phyloP scores from a whole-genome alignment of 2,888 invertebrate species.

The Exocentrus adspersus region DNA sequence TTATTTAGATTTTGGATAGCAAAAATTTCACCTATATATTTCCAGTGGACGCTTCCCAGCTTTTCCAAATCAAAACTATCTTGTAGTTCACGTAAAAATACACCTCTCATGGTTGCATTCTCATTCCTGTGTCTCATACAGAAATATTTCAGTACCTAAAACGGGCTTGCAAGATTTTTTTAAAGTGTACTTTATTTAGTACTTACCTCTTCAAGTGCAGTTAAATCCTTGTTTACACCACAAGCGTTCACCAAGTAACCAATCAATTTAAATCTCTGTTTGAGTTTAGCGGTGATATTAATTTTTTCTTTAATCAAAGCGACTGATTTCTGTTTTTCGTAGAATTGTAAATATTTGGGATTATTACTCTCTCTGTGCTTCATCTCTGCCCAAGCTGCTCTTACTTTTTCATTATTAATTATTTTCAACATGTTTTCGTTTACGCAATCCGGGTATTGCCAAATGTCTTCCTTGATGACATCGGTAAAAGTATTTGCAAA shows the following conservation, averaged over 20 bases:
- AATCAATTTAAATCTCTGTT: background rate
- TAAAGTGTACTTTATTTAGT: background rate
- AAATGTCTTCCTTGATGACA: slow-evolving; percentile 8
- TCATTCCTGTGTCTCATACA: slow-evolving; percentile 12
- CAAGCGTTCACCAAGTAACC: background rate
- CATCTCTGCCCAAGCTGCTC: background rate
- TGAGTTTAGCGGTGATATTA: background rate
- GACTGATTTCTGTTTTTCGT: background rate
- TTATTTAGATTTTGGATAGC: background rate
- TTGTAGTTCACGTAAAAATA: background rate
- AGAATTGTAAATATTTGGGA: background rate
- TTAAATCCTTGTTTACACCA: background rate
- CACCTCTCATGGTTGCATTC: background rate
- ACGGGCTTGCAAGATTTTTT: background rate
- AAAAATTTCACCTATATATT: slow-evolving; percentile 8
- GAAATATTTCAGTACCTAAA: slow-evolving; percentile 13
- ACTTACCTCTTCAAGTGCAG: slow-evolving; percentile 9
- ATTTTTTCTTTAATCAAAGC: slow-evolving; percentile 5
- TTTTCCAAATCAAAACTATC: background rate
- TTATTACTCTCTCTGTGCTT: slow-evolving; percentile 2
- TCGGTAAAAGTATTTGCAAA: background rate
- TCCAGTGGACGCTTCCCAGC: slow-evolving; percentile 9
- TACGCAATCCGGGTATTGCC: background rate
- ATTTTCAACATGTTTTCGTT: background rate
- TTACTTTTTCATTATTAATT: background rate